Conservation (phyloP, 2,797 vertebrate species). For the Distichodus sexfasciatus region DNA sequence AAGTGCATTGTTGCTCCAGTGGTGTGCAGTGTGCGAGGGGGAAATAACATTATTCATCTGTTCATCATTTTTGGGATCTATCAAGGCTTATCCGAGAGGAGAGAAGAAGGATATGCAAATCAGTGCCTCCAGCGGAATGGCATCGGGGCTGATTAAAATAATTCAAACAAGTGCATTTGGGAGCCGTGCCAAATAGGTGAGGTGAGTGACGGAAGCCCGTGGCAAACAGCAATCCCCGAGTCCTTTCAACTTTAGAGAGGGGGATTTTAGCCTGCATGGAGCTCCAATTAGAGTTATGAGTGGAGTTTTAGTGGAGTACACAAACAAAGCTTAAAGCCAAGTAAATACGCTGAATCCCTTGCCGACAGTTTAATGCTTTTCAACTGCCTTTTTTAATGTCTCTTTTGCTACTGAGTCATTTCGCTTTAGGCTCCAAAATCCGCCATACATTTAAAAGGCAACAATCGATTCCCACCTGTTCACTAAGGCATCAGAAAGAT, state of each 20-base stretch:
- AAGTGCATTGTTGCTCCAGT: conserved; percentile 36
- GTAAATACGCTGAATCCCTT: not conserved
- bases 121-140: conserved; percentile 20
- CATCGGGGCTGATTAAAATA: conserved; percentile 45
- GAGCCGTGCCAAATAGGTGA: conserved; percentile 1
- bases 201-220: conserved; percentile 17
- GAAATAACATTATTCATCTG: conserved; percentile 34
- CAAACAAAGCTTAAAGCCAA: conserved; percentile 16
- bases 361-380: not conserved
- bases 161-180: conserved; percentile 34
- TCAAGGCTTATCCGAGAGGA: conserved; percentile 27
- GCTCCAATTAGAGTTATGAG: conserved; percentile 24
- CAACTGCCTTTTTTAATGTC: not conserved
- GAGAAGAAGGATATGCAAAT: conserved; percentile 40
- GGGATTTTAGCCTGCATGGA: conserved; percentile 9
- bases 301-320: not conserved
- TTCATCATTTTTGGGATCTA: conserved; percentile 36
- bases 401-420: not conserved
- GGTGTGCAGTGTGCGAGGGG: conserved; percentile 1
- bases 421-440: not conserved
- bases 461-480: not conserved
- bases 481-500: not conserved
- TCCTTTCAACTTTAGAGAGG: conserved; percentile 12
- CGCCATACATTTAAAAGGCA: not conserved
- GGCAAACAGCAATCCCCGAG: not conserved